Evolutionary conservation across 2,888 invertebrate genomes (phyloP), one percentile per base, ranked within the genome.

Genomic region (Drosophila diplacantha): DNA sequence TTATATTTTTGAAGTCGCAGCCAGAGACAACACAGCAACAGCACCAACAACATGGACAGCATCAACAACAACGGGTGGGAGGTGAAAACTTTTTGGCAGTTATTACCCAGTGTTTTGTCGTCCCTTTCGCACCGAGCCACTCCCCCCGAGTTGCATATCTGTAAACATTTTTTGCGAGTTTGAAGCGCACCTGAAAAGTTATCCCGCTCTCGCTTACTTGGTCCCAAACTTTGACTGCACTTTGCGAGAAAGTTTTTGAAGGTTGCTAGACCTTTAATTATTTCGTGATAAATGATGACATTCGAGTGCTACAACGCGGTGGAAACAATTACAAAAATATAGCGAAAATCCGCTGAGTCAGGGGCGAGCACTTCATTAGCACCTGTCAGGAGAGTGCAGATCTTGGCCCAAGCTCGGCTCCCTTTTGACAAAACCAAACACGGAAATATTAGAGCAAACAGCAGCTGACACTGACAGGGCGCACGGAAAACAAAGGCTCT

Each of bases 231-330:
- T 68, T 65, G 43, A 57, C 61, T 64, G 57, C 56, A 69, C 57
- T 69, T 62, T 68, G 54, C 31, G 16, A 38, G 32, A 39, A 68
- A 61, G 55, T 65, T 69, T 64, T 65, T 44, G 61, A 71, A 65
- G 71, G 65, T 66, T 63, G 69, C 59, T 59, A 65, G 76, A 80
- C 73, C 83, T 86, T 86, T 86, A 86, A 86, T 86, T 86, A 86
- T 85, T 85, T 85, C 84, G 83, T 86, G 86, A 86, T 86, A 86
- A 86, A 86, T 86, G 85, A 84, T 84, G 86, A 84, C 85, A 84
- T 77, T 85, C 75, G 75, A 79, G 79, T 73, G 75, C 68, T 72
- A 60, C 56, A 31, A 16, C 16, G 54, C 49, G 37, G 44, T 55
- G 50, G 61, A 62, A 75, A 69, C 58, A 66, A 50, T 58, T 46